These are phyloP conservation scores for Microcebus griseorufus DNA, from an alignment of 2,113 vertebrate genomes.

Conservation along the genomic window DNA sequence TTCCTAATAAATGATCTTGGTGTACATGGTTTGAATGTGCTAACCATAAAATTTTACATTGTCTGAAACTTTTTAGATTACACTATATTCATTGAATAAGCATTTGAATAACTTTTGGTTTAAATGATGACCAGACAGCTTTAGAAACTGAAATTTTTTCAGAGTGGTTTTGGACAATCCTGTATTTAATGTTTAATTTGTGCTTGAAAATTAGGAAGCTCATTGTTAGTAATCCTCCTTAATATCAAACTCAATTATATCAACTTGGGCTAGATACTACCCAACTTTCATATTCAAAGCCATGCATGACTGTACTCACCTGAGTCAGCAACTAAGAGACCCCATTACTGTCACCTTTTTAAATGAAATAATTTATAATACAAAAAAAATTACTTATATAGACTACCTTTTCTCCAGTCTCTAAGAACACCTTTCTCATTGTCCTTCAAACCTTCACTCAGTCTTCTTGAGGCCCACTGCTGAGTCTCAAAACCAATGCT, in stretches of 20 bases:
- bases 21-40: neutral
- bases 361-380: neutral
- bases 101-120: neutral
- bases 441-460: neutral
- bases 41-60: conserved; percentile 41
- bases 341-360: neutral
- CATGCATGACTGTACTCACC: neutral
- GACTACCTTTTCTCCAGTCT: neutral
- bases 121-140: neutral
- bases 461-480: neutral
- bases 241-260: neutral
- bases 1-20: conserved; percentile 40
- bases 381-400: neutral
- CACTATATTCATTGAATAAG: conserved; percentile 7
- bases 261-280: neutral
- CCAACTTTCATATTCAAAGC: neutral
- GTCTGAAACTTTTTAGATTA: neutral
- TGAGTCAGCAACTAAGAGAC: neutral
- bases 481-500: neutral
- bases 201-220: neutral
- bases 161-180: neutral
- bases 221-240: neutral
- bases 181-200: conserved; percentile 26
- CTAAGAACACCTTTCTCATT: neutral
- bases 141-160: conserved; percentile 23